Base-by-base conservation (phyloP, 2,797 vertebrate genomes). In the Geotrypetes seraphini region DNA sequence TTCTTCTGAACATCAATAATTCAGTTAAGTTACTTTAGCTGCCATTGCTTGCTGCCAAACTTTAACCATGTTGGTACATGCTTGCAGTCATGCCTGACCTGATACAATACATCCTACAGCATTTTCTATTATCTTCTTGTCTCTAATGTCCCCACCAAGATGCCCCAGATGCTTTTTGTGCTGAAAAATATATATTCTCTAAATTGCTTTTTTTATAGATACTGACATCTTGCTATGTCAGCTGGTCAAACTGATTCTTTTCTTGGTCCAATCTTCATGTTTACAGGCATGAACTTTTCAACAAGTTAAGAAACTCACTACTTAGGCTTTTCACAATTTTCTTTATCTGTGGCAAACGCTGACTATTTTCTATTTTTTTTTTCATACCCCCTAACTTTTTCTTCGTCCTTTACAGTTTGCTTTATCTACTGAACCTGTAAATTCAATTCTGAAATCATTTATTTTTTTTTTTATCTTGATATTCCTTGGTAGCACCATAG, bases 231-330 rank as follows among this genome's bases (percentile, higher is more conserved):
- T 60, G 31, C 39, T 39, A 39, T 47, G 39, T 49, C 51, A 53
- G 38, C 32, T 56, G 36, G 56, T 66, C 54, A 53, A 58, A 58
- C 10, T 53, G 51, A 58, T 47, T 51, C 48, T 46, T 56, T 58
- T 58, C 43, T 28, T 10, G 45, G 32, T 36, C 34, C 26, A 25
- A 9, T 25, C 44, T 57, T 58, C 38, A 3, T 44, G 29, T 24
- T 2, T 9, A 15, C 5, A 23, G 12, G 12, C 12, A 22, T 15
- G 4, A 25, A 10, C 13, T 6, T 22, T 15, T 19, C 15, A 36
- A 16, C 16, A 38, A 21, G 8, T 16, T 7, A 23, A 17, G 34
- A 39, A 28, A 6, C 13, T 12, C 1, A 25, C 7, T 1, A 10
- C 56, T n/a, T 56, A 63, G n/a, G 12, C 36, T 40, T 49, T n/a